phyloP scores from a whole-genome alignment of 2,113 vertebrate genomes.

The Pelusios castaneus region DNA sequence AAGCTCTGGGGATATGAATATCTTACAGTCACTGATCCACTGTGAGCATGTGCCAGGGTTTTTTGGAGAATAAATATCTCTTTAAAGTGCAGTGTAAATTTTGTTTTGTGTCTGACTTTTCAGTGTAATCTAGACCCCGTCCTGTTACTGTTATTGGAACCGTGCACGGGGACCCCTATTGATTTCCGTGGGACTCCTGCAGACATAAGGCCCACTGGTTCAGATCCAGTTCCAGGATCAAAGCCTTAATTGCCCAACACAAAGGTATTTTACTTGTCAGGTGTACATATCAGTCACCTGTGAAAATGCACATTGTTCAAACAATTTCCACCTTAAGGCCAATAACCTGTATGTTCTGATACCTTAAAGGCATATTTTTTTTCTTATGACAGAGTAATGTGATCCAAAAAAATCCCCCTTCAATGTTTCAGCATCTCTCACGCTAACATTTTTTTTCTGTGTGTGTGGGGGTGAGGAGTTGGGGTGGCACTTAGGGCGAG shows the following conservation, averaged over 20 bases:
- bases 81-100: background rate
- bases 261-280: background rate
- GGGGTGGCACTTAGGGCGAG: background rate
- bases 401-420: background rate
- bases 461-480: background rate
- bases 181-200: background rate
- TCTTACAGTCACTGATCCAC: background rate
- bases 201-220: background rate
- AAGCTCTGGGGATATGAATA: background rate
- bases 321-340: background rate
- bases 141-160: background rate
- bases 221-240: background rate
- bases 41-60: background rate
- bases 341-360: background rate
- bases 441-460: background rate
- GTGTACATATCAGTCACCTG: background rate
- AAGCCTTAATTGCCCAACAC: background rate
- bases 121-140: background rate
- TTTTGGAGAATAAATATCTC: background rate
- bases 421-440: slow-evolving; percentile 22
- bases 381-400: background rate
- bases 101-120: background rate
- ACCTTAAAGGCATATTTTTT: background rate
- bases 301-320: too few species aligned
- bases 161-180: background rate